A percentile compares a stretch with the other conserved stretches of the same genome.
phyloP scores from a whole-genome alignment of 1,140 invertebrate genomes.

The Pemphigus obesinymphae region DNA sequence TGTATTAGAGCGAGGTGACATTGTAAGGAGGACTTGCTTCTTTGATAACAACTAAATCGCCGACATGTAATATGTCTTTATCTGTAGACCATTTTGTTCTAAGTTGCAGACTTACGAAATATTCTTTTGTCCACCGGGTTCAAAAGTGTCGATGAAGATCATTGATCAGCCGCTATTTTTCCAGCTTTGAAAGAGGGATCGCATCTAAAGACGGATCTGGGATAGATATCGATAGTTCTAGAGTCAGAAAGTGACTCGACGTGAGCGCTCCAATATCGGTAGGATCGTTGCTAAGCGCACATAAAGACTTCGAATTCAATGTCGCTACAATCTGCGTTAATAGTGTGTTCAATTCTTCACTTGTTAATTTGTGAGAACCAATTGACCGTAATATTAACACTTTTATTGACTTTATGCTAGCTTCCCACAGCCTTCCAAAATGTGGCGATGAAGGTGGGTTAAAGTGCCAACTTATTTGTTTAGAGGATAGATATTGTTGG shows the following conservation, averaged over 20 bases:
- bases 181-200: slow-evolving; percentile 42
- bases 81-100: slow-evolving; percentile 46
- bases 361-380: no score
- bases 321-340: no score
- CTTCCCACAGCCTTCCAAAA: no score
- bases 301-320: no score
- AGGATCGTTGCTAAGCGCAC: no score
- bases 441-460: not conserved
- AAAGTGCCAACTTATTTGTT: no score
- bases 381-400: no score
- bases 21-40: not conserved
- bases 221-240: slow-evolving; percentile 28
- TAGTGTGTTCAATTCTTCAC: no score
- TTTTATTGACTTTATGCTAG: no score
- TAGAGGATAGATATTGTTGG: no score
- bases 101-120: slow-evolving; percentile 47
- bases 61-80: not conserved
- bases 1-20: slow-evolving; percentile 25
- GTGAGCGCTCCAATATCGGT: slow-evolving; percentile 47
- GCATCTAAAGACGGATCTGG: slow-evolving; percentile 30
- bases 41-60: not conserved
- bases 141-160: slow-evolving; percentile 46
- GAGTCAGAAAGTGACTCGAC: slow-evolving; percentile 48
- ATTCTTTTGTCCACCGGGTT: slow-evolving; percentile 47
- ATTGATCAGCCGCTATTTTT: slow-evolving; percentile 43